Base-by-base conservation (phyloP, 2,797 vertebrate genomes). In the Gila robusta region DNA sequence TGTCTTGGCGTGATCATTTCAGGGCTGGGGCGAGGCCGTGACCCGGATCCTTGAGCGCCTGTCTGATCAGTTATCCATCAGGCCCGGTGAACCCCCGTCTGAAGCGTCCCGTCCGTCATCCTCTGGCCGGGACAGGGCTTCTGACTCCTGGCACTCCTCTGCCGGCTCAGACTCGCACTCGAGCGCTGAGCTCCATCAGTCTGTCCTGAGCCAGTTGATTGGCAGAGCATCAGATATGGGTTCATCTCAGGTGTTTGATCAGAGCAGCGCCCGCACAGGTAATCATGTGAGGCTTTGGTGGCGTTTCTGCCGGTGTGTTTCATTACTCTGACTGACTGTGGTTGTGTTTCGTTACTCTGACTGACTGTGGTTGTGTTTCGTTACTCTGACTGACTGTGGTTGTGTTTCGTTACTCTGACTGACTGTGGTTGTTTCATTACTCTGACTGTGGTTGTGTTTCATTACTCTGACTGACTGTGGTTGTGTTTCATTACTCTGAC, bases 171-270 rank as follows among this genome's bases (percentile, higher is more conserved):
- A 5, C 62, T 19, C 59, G 23, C 71, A 19, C 44, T 17, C 39
- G 4, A 81, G 49, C 44, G 7, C 72, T 14, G 12, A 87, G 26
- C 26, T 64, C 26, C 62, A 0, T 14, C 84, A 90, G 56, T 87
- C 39, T 0, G 26, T 59, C 28, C 69, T 92, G 87, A 91, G 86
- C 72, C 91, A 19, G 0, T 69, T 93, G 17, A 89, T 95, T 0
- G 92, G 93, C 23, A 91, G 90, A 0, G 93, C 91, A 0, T 91
- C 91, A 0, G 93, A 82, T 44, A 32, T 93, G 76, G 91, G 93
- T 59, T 94, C 93, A 0, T 94, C 94, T 0, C 80, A 67, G 39
- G 28, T 69, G 37, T 81, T 81, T 35, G 80, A 49, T 17, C 74
- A 80, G 6, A 32, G 80, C 23, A 12, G 23, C 21, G 21, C 21